A percentile compares a stretch with the other conserved stretches of the same genome.
Conservation (phyloP, 2,797 vertebrate species). For the Onychomys torridus region DNA sequence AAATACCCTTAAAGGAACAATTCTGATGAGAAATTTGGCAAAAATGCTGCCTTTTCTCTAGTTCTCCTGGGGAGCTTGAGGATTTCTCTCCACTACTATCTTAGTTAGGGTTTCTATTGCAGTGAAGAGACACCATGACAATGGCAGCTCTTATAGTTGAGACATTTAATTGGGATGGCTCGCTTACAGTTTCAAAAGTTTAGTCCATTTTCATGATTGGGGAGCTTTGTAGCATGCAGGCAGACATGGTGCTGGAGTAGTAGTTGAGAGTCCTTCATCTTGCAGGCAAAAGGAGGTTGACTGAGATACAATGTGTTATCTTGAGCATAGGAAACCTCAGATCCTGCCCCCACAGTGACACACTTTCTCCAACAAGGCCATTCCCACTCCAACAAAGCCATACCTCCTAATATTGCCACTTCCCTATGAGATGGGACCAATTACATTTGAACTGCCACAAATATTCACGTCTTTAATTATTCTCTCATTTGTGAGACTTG, state of each 20-base stretch:
- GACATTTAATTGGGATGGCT: background rate
- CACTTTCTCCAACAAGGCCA: background rate
- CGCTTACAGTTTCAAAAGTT: background rate
- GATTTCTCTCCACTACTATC: conserved; percentile 51
- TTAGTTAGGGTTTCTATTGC: background rate
- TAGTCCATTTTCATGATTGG: background rate
- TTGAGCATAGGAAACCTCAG: background rate
- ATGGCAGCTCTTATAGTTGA: background rate
- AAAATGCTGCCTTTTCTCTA: conserved; percentile 18
- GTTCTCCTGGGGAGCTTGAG: conserved; percentile 22
- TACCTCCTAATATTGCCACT: background rate
- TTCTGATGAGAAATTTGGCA: conserved; percentile 31
- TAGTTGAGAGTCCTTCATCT: background rate
- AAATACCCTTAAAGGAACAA: background rate
- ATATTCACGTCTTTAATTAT: conserved; percentile 42
- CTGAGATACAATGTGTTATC: background rate
- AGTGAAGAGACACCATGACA: background rate
- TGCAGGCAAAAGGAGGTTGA: background rate
- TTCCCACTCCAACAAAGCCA: background rate
- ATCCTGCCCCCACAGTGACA: background rate
- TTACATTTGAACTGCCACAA: background rate
- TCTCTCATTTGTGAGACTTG: conserved; percentile 46
- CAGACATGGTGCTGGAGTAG: background rate
- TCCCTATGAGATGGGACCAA: background rate
- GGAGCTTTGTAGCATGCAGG: background rate